Evolutionary conservation across 2,888 invertebrate species (phyloP).

Genomic region (Cylindroiulus punctatus): DNA sequence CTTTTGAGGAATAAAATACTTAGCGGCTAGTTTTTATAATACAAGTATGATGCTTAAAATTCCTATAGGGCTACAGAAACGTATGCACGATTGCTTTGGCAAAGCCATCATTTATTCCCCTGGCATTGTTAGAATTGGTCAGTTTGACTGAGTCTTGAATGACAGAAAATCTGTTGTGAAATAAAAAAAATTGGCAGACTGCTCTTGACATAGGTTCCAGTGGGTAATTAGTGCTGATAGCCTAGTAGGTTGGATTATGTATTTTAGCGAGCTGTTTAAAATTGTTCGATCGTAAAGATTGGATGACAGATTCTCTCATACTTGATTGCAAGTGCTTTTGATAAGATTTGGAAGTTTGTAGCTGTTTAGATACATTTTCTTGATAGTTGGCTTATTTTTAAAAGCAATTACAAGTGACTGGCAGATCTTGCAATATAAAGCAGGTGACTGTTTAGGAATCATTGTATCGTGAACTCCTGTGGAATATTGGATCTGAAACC

Average conservation of each 20-base stretch:
- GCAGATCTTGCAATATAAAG: background rate
- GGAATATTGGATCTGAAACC: background rate
- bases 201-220: background rate
- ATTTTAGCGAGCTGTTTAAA: background rate
- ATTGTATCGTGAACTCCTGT: background rate
- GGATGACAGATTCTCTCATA: slow-evolving; percentile 22
- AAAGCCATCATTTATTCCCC: background rate
- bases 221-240: background rate
- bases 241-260: background rate
- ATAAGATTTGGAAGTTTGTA: slow-evolving; percentile 16
- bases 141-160: background rate
- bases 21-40: background rate
- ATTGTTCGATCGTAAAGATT: slow-evolving; percentile 19
- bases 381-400: background rate
- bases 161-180: background rate
- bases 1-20: background rate
- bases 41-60: background rate
- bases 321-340: slow-evolving; percentile 47
- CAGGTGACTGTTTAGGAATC: slow-evolving; percentile 14
- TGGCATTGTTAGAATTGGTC: background rate
- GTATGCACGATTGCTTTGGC: background rate
- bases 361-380: slow-evolving; percentile 35
- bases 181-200: background rate
- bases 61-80: background rate
- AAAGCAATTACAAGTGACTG: background rate